phyloP scores from a whole-genome alignment of 2,888 invertebrate genomes.

The Leucania comma region DNA sequence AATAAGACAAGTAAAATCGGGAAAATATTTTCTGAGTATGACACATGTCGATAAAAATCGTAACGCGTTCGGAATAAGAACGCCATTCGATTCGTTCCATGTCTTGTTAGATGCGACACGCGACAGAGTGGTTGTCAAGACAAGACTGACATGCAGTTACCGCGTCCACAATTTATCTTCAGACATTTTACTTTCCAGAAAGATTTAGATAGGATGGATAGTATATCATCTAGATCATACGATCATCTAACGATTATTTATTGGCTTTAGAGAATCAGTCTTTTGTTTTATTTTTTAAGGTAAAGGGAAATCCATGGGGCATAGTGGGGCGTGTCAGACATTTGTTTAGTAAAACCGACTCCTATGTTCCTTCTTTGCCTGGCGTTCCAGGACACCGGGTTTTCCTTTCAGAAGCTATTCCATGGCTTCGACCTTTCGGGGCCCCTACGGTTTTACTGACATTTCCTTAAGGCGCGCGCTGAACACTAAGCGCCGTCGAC shows the following conservation, averaged over 20 bases:
- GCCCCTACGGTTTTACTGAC: too few species aligned
- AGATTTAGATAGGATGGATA: neutral
- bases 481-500: too few species aligned
- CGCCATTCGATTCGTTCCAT: conserved; percentile 15
- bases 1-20: neutral
- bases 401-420: too few species aligned
- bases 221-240: neutral
- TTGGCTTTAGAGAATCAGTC: neutral
- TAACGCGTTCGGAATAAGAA: neutral
- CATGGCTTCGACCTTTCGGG: too few species aligned
- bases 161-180: neutral
- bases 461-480: too few species aligned
- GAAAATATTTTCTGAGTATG: conserved; percentile 1
- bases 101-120: conserved; percentile 7
- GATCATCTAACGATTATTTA: neutral
- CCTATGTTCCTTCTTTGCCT: too few species aligned
- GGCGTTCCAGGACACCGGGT: too few species aligned
- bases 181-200: too few species aligned
- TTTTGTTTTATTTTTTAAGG: too few species aligned
- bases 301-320: too few species aligned
- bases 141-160: neutral
- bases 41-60: neutral
- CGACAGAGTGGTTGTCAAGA: conserved; percentile 4
- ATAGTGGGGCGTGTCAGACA: too few species aligned
- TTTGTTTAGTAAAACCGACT: too few species aligned